Conservation (phyloP, 23 tunicate species). For the Corella eumyota region DNA sequence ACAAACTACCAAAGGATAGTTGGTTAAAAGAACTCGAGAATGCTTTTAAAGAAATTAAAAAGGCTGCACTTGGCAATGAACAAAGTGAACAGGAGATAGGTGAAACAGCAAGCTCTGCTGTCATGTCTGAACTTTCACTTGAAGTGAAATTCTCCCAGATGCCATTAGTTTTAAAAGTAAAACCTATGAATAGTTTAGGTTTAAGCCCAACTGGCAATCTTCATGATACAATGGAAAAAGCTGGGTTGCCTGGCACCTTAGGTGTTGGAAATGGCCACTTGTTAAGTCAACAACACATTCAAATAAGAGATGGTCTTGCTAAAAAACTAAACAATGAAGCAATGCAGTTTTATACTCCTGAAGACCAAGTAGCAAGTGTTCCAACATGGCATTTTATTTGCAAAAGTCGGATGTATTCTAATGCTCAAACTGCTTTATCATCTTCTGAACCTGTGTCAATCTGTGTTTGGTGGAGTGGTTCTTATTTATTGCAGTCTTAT, state of each 20-base stretch:
- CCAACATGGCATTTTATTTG: conserved; percentile 69
- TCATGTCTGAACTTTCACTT: conserved; percentile 11
- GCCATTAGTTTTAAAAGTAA: conserved; percentile 36
- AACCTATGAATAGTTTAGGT: conserved; percentile 8
- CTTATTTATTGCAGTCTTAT: conserved; percentile 30
- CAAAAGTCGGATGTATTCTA: conserved; percentile 56
- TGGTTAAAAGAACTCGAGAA: conserved; percentile 78
- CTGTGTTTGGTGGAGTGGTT: conserved; percentile 62
- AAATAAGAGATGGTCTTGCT: conserved; percentile 9
- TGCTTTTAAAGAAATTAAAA: conserved; percentile 39
- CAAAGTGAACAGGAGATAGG: not conserved
- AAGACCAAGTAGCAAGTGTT: not conserved
- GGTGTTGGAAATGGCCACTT: conserved; percentile 60
- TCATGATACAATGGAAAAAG: conserved; percentile 49
- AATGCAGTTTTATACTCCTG: conserved; percentile 15
- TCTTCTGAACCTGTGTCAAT: conserved; percentile 40
- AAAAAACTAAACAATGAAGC: conserved; percentile 21
- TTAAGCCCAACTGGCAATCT: conserved; percentile 3
- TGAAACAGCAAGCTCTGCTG: not conserved
- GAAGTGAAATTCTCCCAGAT: conserved; percentile 57
- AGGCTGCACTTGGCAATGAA: conserved; percentile 36
- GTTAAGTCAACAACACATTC: conserved; percentile 24
- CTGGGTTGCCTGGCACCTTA: conserved; percentile 29
- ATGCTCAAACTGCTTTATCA: not conserved
- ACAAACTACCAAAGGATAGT: conserved; percentile 65